These are phyloP conservation scores for Panurus biarmicus DNA, from an alignment of 2,113 vertebrate species.

Conservation along the genomic window DNA sequence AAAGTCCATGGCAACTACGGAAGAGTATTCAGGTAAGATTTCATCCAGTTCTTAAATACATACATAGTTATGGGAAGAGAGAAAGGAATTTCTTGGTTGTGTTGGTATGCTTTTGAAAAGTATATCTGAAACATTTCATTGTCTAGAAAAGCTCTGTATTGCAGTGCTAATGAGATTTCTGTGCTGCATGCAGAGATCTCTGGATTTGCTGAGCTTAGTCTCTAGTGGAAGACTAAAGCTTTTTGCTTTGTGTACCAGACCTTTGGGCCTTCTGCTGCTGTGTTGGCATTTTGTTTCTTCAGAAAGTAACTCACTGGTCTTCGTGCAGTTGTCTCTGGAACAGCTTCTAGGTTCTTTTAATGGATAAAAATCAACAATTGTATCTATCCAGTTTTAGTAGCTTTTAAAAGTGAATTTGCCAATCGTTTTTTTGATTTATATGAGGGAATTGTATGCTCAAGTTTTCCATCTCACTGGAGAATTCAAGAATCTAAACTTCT, in stretches of 20 bases:
- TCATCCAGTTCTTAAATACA: background rate
- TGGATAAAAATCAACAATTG: slow-evolving; percentile 3
- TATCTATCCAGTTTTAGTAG: background rate
- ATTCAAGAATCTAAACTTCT: slow-evolving; percentile 64
- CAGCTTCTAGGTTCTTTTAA: background rate
- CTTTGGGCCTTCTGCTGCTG: background rate
- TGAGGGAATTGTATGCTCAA: slow-evolving; percentile 21
- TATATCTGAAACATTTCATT: background rate
- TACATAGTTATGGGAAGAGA: background rate
- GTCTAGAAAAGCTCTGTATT: background rate
- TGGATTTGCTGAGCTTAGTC: background rate
- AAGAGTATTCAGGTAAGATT: slow-evolving; percentile 89
- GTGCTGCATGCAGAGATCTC: background rate
- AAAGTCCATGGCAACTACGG: slow-evolving; percentile 98
- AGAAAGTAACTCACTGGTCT: background rate
- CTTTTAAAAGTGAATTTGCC: slow-evolving; percentile 10
- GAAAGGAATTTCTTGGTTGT: background rate
- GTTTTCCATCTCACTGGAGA: slow-evolving; percentile 57
- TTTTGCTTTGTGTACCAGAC: background rate
- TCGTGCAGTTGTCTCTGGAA: background rate
- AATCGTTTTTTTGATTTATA: slow-evolving; percentile 36
- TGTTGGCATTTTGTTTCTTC: background rate
- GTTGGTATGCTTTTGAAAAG: background rate
- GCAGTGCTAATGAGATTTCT: background rate
- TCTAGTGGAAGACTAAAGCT: background rate